A percentile compares a stretch with the other conserved stretches of the same genome.
Evolutionary conservation across 2,888 invertebrate genomes (phyloP).

Genomic region (Ormia ochracea): DNA sequence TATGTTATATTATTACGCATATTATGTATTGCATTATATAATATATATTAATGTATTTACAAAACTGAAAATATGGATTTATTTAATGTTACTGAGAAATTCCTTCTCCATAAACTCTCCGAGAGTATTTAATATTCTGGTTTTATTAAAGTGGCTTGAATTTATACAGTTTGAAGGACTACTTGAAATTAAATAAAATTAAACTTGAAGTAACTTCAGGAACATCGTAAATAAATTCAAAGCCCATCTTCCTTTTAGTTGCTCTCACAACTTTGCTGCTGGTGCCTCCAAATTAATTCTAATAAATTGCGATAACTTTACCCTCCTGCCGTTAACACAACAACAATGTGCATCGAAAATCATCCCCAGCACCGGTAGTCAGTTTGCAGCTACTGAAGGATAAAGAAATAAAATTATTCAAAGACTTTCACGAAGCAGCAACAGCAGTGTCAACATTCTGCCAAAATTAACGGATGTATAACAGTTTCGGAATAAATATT

Average conservation of each 20-base stretch:
- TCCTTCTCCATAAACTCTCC: no score
- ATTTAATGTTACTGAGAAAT: no score
- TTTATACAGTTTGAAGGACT: no score
- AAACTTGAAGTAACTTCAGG: background rate
- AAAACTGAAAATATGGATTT: no score
- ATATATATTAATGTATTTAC: no score
- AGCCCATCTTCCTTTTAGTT: background rate
- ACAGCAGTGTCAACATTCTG: conserved; percentile 27
- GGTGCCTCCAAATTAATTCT: conserved; percentile 4
- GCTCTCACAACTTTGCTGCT: background rate
- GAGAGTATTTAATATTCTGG: no score
- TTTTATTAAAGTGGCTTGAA: no score
- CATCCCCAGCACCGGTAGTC: conserved; percentile 14
- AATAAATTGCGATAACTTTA: background rate
- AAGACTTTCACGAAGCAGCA: conserved; percentile 6
- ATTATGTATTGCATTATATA: no score
- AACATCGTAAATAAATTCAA: background rate
- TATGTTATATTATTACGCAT: no score
- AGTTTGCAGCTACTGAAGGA: background rate
- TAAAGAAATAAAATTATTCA: conserved; percentile 9
- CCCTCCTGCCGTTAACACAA: background rate
- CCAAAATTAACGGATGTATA: conserved; percentile 28
- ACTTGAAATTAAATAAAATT: no score
- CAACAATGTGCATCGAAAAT: background rate
- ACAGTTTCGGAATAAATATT: conserved; percentile 41